These are phyloP conservation scores for Megaptera novaeangliae DNA, from an alignment of 2,113 vertebrate species.

Conservation along the genomic window DNA sequence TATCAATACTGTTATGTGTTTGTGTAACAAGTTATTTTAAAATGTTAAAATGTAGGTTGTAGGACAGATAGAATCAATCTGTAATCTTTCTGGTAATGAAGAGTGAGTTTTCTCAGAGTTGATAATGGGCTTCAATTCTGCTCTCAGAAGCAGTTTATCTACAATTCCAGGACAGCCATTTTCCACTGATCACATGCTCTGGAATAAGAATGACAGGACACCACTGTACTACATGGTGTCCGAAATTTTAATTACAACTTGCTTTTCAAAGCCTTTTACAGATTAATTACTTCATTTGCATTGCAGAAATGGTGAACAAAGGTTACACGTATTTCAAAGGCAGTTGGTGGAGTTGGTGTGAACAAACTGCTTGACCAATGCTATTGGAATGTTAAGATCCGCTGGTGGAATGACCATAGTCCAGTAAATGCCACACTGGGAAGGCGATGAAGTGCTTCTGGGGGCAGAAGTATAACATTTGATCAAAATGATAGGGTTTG, in stretches of 20 bases:
- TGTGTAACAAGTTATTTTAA: slow-evolving; percentile 64
- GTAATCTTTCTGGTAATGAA: slow-evolving; percentile 63
- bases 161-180: slow-evolving; percentile 26
- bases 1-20: slow-evolving; percentile 51
- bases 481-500: neutral
- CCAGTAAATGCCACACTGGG: too few species aligned
- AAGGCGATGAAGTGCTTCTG: neutral
- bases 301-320: neutral
- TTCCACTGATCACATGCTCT: neutral
- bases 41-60: neutral
- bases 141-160: slow-evolving; percentile 57
- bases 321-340: neutral
- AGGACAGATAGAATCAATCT: slow-evolving; percentile 67
- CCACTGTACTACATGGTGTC: neutral
- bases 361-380: neutral
- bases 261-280: neutral
- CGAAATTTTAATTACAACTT: slow-evolving; percentile 48
- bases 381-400: neutral
- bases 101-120: slow-evolving; percentile 33
- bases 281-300: slow-evolving; percentile 48
- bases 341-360: neutral
- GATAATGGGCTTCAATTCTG: slow-evolving; percentile 59
- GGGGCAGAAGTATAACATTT: neutral
- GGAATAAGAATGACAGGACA: neutral
- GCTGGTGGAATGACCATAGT: neutral